Base-by-base conservation (phyloP, 2,888 invertebrate species). In the Bembecia ichneumoniformis region DNA sequence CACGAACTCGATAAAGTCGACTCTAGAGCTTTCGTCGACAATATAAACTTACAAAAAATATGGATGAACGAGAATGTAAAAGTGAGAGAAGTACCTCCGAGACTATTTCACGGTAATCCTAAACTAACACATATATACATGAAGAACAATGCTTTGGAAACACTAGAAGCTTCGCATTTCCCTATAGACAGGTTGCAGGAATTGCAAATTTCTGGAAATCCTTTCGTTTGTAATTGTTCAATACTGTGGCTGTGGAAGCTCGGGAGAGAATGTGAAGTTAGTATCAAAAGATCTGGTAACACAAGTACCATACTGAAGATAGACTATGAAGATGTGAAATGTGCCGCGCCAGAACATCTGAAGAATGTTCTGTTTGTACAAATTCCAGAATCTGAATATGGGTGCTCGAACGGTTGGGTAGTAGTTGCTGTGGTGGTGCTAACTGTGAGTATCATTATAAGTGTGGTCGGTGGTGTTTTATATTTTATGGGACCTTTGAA, bases 171-270 rank as follows among this genome's bases (percentile, higher is more conserved):
- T 0, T 92, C 92, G 28, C 93, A 94, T 74, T 94, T 95, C 66
- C 95, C 95, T 34, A 89, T 95, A 62, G 95, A 96, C 69, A 92
- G 92, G 60, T 81, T 96, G 59, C 89, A 91, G 66, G 90, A 90
- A 52, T 83, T 96, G 35, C 91, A 92, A 58, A 88, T 96, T 49
- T 93, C 94, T 35, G 94, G 94, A 34, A 96, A 96, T 82, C 95
- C 95, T 0, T 88, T 96, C 55, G 89, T 91, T 53, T 96, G 96
- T 79, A 96, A 96, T 77, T 96, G 96, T 71, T 95, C 95, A 48
- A 81, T 96, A 52, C 88, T 94, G 54, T 96, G 96, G 96, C 82
- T 96, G 44, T 95, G 95, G 94, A 92, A 92, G 66, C 87, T 95
- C 46, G 82, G 79, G 17, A 75, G 72, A 55, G 83, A 84, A 52